Conservation (phyloP, 2,797 vertebrate genomes). For the Enteromius mattozi region DNA sequence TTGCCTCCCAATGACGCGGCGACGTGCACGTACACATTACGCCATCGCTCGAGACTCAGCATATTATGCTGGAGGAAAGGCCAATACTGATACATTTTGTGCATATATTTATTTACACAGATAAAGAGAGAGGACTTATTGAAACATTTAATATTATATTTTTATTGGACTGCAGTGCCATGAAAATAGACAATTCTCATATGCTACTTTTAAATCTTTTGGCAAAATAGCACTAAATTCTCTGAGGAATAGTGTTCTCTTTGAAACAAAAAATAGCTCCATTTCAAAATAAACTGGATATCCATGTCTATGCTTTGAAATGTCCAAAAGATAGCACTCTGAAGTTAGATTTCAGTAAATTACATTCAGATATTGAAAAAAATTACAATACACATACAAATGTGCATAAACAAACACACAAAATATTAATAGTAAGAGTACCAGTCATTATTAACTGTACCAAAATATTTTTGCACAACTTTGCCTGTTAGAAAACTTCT, state of each 20-base stretch:
- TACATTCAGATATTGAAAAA: conserved; percentile 46
- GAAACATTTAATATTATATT: conserved; percentile 61
- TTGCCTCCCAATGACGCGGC: conserved; percentile 3
- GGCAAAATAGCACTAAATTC: conserved; percentile 73
- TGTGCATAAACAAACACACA: conserved; percentile 43
- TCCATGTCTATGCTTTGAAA: conserved; percentile 25
- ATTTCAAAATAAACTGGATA: conserved; percentile 45
- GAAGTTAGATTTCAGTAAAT: conserved; percentile 31
- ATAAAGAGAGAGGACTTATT: conserved; percentile 35
- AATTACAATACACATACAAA: conserved; percentile 32
- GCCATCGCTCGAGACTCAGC: conserved; percentile 8
- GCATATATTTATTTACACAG: background rate
- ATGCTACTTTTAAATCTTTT: conserved; percentile 63
- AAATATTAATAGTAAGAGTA: conserved; percentile 34
- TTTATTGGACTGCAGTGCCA: conserved; percentile 70
- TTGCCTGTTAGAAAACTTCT: conserved; percentile 27
- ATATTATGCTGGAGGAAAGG: background rate
- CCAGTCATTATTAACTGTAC: conserved; percentile 41
- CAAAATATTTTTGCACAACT: conserved; percentile 44
- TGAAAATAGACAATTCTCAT: conserved; percentile 66
- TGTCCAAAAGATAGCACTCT: conserved; percentile 47
- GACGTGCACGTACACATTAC: conserved; percentile 52
- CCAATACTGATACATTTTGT: background rate
- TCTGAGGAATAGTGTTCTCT: conserved; percentile 62
- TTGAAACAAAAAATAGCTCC: conserved; percentile 50